Evolutionary conservation across 2,888 invertebrate genomes (phyloP), one percentile per base, ranked within the genome.

Genomic region (Amphiduros pacificus): DNA sequence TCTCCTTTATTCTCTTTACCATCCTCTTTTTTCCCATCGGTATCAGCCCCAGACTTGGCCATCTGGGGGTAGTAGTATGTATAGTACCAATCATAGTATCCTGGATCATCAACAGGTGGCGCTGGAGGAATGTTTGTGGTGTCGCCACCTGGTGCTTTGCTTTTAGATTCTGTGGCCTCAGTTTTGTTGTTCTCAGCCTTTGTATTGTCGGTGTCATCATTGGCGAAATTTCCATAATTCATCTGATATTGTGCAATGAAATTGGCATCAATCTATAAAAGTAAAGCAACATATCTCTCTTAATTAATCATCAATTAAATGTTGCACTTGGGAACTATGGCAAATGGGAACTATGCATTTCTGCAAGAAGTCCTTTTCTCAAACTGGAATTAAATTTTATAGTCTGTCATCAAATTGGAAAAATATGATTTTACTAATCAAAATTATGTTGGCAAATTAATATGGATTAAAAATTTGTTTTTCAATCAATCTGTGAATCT

Each of bases 181-280:
- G 26, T 27, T 17, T 2, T n/a, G 6, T 48, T 24, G 17, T 1
- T 9, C 24, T n/a, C 40, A 29, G 27, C 44, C n/a, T 44, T 41
- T 2, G 48, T 28, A 41, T 57, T 40, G 27, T 24, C n/a, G 44
- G 9, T 44, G 6, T 9, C 53, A 29, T 24, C 28, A n/a, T n/a
- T n/a, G n/a, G n/a, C n/a, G 9, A 14, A 2, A 22, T 11, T 48
- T 20, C 85, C 85, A 84, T 98, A 98, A 76, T 87, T 93, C 89
- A 97, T 91, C 84, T 98, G 96, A 85, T 99, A 99, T 61, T 87
- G 87, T 0, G 97, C 98, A 85, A 98, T 88, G 77, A 98, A 98
- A 74, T 98, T 94, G 75, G 95, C 95, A 85, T 96, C 94, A 65
- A 98, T 88, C 87, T 88, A 78, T 5, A 79, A 67, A 55, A 22